phyloP scores from a whole-genome alignment of 2,113 vertebrate species.

The Fulmarus glacialis region DNA sequence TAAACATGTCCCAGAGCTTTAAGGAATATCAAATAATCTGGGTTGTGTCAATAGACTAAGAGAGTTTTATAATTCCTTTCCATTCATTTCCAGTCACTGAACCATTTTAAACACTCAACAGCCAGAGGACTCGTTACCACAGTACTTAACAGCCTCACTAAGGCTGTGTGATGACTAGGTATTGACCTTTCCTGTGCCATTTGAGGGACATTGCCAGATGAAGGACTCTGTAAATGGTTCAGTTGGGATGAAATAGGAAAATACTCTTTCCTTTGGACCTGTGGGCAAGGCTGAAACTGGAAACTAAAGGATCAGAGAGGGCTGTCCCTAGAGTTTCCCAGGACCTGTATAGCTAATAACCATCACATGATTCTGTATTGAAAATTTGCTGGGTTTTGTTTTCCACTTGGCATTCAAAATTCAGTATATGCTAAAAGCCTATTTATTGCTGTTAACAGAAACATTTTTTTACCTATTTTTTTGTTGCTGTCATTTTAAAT shows the following conservation, averaged over 20 bases:
- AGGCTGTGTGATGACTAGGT: background rate
- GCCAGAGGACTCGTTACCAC: background rate
- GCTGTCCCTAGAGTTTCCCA: background rate
- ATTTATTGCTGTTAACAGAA: background rate
- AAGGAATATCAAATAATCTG: background rate
- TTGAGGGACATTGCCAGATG: background rate
- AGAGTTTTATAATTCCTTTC: background rate
- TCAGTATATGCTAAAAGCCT: background rate
- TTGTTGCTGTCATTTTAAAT: background rate
- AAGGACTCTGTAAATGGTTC: background rate
- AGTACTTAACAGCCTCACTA: background rate
- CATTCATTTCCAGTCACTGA: background rate
- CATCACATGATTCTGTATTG: background rate
- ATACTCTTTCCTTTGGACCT: background rate
- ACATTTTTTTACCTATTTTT: background rate
- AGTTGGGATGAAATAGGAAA: background rate
- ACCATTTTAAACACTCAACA: background rate
- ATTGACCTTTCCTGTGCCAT: background rate
- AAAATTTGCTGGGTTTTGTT: background rate
- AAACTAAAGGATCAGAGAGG: background rate
- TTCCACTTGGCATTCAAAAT: background rate
- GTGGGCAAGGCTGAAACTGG: background rate
- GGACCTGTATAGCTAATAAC: background rate
- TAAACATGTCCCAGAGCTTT: background rate
- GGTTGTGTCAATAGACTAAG: background rate